phyloP scores from a whole-genome alignment of 2,113 vertebrate genomes.

The Delphinus delphis region DNA sequence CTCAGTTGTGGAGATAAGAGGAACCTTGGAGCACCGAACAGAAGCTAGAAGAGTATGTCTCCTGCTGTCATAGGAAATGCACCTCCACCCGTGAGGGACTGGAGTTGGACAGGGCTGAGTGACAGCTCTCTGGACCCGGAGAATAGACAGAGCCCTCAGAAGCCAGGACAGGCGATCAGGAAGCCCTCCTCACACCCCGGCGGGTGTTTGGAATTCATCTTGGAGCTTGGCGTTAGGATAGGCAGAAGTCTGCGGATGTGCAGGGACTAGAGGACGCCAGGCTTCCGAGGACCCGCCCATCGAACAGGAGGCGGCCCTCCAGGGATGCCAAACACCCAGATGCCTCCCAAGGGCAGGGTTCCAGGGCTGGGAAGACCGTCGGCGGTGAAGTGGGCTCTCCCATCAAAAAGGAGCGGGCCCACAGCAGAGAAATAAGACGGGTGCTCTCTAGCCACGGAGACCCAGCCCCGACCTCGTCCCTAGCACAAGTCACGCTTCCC shows the following conservation, averaged over 20 bases:
- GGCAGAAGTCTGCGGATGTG: neutral
- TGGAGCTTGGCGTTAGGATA: neutral
- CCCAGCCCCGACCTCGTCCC: neutral
- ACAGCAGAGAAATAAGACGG: neutral
- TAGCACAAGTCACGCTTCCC: neutral
- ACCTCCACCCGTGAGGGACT: accelerated
- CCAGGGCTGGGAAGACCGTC: neutral
- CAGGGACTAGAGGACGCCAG: no score
- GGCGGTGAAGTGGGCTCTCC: neutral
- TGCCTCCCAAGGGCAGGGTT: neutral
- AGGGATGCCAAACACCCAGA: accelerated
- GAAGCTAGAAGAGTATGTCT: neutral
- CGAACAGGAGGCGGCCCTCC: accelerated
- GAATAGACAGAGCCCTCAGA: neutral
- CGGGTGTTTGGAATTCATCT: no score
- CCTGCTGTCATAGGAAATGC: no score
- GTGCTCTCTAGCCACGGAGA: neutral
- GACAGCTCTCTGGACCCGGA: neutral
- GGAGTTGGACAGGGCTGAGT: neutral
- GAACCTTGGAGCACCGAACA: accelerated
- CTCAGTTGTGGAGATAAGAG: neutral
- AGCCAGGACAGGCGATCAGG: neutral
- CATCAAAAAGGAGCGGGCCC: neutral
- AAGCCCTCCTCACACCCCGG: neutral
- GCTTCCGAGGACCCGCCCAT: accelerated